phyloP scores from a whole-genome alignment of 2,797 vertebrate genomes.

The Lophius americanus region DNA sequence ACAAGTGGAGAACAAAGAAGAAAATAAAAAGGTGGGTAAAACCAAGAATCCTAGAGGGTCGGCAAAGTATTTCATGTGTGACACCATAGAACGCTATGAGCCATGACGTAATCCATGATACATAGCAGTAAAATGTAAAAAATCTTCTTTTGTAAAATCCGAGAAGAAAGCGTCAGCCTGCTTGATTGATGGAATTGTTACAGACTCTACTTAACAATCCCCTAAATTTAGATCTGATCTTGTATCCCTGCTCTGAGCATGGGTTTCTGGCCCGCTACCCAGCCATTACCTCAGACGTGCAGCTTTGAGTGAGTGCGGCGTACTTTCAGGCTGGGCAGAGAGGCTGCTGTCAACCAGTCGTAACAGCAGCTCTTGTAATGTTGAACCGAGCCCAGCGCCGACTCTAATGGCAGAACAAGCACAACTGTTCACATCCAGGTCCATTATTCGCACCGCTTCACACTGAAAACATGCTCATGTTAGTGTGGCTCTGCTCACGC shows the following conservation, averaged over 20 bases:
- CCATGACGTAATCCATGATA: constrained; percentile 63
- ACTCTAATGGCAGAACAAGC: constrained; percentile 68
- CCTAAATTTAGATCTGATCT: constrained; percentile 82
- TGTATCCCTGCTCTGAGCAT: constrained; percentile 63
- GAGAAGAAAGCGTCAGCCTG: constrained; percentile 58
- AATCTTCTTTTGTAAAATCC: constrained; percentile 65
- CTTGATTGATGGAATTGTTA: constrained; percentile 79
- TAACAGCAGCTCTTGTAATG: constrained; percentile 70
- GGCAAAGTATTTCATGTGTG: constrained; percentile 40
- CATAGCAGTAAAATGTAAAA: constrained; percentile 62
- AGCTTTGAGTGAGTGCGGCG: constrained; percentile 69
- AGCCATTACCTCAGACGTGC: constrained; percentile 80
- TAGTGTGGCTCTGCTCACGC: constrained; percentile 45
- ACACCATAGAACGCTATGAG: constrained; percentile 36
- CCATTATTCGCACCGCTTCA: constrained; percentile 50
- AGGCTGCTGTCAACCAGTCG: constrained; percentile 73
- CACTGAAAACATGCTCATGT: constrained; percentile 69
- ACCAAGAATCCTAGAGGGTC: constrained; percentile 27
- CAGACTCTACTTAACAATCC: constrained; percentile 75
- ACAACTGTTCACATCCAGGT: constrained; percentile 62
- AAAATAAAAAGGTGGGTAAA: constrained; percentile 4
- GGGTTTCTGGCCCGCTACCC: constrained; percentile 72
- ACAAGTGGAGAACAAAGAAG: constrained; percentile 5
- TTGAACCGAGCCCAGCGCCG: constrained; percentile 62
- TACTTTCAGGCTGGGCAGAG: constrained; percentile 62